Percentiles rank a stretch among this genome's conserved stretches.
phyloP scores from a whole-genome alignment of 2,113 vertebrate species.

The Xenopus tropicalis region DNA sequence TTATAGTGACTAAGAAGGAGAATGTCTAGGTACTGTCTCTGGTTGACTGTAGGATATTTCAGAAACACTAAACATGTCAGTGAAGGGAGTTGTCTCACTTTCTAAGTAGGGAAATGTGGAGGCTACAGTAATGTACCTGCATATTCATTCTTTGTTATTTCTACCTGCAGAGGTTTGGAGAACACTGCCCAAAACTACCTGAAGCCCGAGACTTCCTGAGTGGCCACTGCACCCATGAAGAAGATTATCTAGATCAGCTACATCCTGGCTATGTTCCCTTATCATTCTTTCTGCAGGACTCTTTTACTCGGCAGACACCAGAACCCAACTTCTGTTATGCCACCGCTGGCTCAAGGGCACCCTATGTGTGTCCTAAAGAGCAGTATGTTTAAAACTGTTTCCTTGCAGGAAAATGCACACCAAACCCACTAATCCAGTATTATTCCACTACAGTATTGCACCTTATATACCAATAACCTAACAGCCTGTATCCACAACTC shows the following conservation, averaged over 20 bases:
- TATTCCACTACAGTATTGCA: background rate
- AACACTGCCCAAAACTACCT: constrained; percentile 67
- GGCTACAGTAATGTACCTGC: background rate
- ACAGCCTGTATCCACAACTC: constrained; percentile 11
- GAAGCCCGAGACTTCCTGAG: constrained; percentile 76
- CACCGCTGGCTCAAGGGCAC: constrained; percentile 65
- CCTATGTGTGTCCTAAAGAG: constrained; percentile 78
- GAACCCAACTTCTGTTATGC: constrained; percentile 67
- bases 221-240: constrained; percentile 63
- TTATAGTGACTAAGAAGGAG: too few species aligned
- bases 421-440: constrained; percentile 7
- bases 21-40: too few species aligned
- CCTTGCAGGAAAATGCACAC: constrained; percentile 9
- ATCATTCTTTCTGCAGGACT: constrained; percentile 68
- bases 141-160: constrained; percentile 50
- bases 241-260: constrained; percentile 64
- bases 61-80: too few species aligned
- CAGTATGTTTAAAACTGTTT: constrained; percentile 69
- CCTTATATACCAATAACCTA: background rate
- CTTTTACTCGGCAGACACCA: constrained; percentile 61
- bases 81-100: background rate
- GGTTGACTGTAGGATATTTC: too few species aligned
- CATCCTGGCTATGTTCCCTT: constrained; percentile 61
- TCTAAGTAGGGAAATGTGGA: fast-evolving
- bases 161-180: constrained; percentile 72